Evolutionary conservation across 2,888 invertebrate genomes (phyloP), one percentile per base, ranked within the genome.

Genomic region (Spatulosminthurus flaviceps): DNA sequence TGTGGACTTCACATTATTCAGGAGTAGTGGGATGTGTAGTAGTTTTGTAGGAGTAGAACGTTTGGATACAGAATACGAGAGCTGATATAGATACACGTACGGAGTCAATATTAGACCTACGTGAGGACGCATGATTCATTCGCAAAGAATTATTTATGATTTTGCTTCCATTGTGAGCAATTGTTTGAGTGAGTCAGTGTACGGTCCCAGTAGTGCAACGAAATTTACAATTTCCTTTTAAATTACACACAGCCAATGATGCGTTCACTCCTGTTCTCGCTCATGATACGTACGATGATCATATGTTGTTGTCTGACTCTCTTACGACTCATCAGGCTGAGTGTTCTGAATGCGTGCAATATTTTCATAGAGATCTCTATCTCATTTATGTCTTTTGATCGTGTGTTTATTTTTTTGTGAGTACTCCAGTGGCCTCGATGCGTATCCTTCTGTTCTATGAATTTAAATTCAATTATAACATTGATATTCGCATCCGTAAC

Each of bases 71-170:
- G 51, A 51, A 51, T 4, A 19, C 19, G 5, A 51, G 51, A 51
- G 51, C 51, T 9, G 34, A 9, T 34, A 34, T 34, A 51, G 51
- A 51, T 19, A 51, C 51, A 41, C 2, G 16, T 19, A n/a, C n/a
- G n/a, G n/a, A n/a, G n/a, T n/a, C n/a, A 51, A 51, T 19, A 19
- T 51, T 19, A n/a, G 51, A 9, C 19, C 51, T 80, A 78, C 80
- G 80, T 80, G 80, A 78, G 80, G 73, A 80, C 78, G 80, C 80
- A 80, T 80, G 80, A 80, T 78, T 80, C 80, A 80, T 77, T 74
- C 77, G 64, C 77, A 66, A 80, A 73, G 80, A 80, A 80, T 80
- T 80, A 80, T 80, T 80, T 80, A 80, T 80, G 79, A 79, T 71
- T 71, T 43, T 16, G 22, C 71, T 71, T 22, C 41, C 70, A 42